A percentile compares a stretch with the other conserved stretches of the same genome.
phyloP scores from a whole-genome alignment of 2,797 vertebrate species.

The Pteropus rufus region DNA sequence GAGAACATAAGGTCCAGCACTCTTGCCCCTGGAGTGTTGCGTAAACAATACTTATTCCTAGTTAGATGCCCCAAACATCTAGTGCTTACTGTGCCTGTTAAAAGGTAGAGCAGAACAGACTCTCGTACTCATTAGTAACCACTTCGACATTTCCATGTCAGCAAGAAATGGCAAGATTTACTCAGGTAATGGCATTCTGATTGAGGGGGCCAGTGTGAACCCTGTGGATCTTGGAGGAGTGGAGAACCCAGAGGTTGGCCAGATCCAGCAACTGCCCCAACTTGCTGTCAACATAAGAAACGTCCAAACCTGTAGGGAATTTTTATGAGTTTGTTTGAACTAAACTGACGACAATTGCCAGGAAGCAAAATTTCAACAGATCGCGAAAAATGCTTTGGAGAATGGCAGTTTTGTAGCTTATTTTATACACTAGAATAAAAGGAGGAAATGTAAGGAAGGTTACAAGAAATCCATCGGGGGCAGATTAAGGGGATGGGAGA shows the following conservation, averaged over 20 bases:
- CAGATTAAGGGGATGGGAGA: not conserved
- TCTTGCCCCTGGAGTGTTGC: not conserved
- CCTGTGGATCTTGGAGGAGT: not conserved
- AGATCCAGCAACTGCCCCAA: not conserved
- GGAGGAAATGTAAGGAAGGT: not conserved
- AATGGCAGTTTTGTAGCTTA: not conserved
- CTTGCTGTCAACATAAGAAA: not conserved
- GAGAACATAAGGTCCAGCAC: not conserved
- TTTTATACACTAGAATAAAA: not conserved
- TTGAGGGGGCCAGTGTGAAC: not conserved
- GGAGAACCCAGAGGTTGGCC: not conserved
- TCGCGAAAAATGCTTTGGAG: not conserved
- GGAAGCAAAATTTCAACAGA: not conserved
- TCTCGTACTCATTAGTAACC: not conserved
- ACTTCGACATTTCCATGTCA: not conserved
- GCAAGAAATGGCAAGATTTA: not conserved
- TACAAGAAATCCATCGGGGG: not conserved
- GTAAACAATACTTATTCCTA: not conserved
- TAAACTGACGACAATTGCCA: not conserved
- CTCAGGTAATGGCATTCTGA: not conserved
- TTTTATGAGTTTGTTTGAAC: not conserved
- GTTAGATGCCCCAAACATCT: not conserved
- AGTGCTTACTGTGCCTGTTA: not conserved
- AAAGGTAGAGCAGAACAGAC: not conserved
- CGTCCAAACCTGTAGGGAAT: not conserved